These are phyloP conservation scores for Onychomys torridus DNA, from an alignment of 2,797 vertebrate species.

Conservation along the genomic window DNA sequence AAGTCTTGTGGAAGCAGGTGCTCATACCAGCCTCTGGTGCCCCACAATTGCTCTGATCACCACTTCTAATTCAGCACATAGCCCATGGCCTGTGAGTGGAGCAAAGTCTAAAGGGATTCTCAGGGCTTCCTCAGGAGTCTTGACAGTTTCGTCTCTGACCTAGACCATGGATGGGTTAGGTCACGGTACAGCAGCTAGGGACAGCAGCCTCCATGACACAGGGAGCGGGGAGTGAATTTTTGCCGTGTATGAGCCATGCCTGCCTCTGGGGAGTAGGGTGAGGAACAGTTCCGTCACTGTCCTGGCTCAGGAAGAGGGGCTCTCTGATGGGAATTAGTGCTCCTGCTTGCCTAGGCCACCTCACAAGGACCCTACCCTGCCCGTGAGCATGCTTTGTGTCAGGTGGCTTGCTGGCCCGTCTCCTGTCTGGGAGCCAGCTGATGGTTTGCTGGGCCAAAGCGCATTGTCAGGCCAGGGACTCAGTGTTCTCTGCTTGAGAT, in stretches of 20 bases:
- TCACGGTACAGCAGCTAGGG: neutral
- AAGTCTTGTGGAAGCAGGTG: neutral
- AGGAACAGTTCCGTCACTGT: neutral
- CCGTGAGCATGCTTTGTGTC: rapidly evolving
- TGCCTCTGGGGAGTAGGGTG: neutral
- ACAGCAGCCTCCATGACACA: neutral
- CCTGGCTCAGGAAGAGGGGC: neutral
- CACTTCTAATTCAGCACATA: neutral
- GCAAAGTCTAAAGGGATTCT: neutral
- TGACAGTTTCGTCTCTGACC: neutral
- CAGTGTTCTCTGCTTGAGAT: conserved; percentile 34
- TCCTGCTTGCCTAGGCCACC: rapidly evolving
- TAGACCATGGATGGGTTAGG: neutral
- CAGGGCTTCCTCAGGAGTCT: neutral
- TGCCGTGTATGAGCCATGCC: rapidly evolving
- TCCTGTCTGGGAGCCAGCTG: neutral
- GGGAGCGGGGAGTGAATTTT: rapidly evolving
- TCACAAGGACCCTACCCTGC: neutral
- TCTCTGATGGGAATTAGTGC: neutral
- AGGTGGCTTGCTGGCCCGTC: neutral
- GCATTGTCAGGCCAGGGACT: conserved; percentile 40
- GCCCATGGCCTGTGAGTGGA: neutral
- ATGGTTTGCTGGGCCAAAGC: neutral
- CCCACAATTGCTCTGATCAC: neutral
- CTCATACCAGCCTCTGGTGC: rapidly evolving